These are phyloP conservation scores for Mallateleia sp. DNA, from an alignment of 2,888 invertebrate species.

Conservation along the genomic window DNA sequence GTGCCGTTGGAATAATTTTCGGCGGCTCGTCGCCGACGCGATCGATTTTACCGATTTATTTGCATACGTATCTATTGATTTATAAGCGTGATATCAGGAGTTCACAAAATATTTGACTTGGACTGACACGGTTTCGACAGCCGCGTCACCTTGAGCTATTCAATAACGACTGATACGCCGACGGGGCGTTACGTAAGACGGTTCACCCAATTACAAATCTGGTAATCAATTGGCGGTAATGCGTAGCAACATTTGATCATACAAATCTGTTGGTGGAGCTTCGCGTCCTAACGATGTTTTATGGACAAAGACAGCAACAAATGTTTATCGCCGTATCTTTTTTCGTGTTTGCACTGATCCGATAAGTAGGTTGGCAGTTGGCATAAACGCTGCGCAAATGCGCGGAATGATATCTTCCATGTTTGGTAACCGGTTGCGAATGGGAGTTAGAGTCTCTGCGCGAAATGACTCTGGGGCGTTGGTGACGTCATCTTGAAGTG, in stretches of 20 bases:
- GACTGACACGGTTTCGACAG: constrained; percentile 58
- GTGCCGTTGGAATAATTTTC: neutral
- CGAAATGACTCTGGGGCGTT: no score
- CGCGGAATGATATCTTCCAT: neutral
- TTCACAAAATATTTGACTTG: constrained; percentile 69
- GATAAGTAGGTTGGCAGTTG: constrained; percentile 36
- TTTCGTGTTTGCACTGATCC: constrained; percentile 23
- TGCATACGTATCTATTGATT: constrained; percentile 61
- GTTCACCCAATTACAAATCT: constrained; percentile 30
- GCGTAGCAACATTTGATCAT: constrained; percentile 56
- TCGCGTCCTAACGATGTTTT: constrained; percentile 22
- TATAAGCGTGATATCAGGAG: constrained; percentile 57
- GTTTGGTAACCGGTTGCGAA: neutral
- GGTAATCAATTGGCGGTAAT: constrained; percentile 52
- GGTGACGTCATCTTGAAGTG: no score
- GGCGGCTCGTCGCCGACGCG: neutral
- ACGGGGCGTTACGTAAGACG: constrained; percentile 42
- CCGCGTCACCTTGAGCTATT: constrained; percentile 65
- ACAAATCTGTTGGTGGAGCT: constrained; percentile 58
- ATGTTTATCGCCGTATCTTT: constrained; percentile 41
- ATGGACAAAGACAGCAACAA: constrained; percentile 33
- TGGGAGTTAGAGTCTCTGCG: neutral
- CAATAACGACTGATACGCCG: constrained; percentile 56
- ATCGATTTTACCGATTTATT: constrained; percentile 17
- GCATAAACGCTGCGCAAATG: neutral